phyloP scores from a whole-genome alignment of 1,140 invertebrate genomes.

The Acyrthosiphon pisum region DNA sequence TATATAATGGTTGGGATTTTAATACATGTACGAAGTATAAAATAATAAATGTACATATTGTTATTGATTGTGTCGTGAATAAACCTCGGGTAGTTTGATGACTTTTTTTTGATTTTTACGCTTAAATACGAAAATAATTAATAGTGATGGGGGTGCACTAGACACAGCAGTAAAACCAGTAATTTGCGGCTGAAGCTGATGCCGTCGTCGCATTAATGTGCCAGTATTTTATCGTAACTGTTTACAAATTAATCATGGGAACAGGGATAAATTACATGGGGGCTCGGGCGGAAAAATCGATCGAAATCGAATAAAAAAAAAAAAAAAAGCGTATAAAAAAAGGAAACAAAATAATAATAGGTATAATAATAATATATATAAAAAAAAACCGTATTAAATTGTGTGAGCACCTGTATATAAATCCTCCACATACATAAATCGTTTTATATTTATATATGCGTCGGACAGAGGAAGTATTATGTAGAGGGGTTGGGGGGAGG shows the following conservation, averaged over 20 bases:
- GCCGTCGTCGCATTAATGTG: not conserved
- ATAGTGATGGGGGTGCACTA: not conserved
- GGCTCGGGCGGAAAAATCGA: not conserved
- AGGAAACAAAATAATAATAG: constrained; percentile 45
- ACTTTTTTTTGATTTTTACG: constrained; percentile 34
- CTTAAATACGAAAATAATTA: constrained; percentile 36
- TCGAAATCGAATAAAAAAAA: not conserved
- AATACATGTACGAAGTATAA: not conserved
- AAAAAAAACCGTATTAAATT: constrained; percentile 37
- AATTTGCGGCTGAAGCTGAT: not conserved
- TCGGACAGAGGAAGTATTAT: not conserved
- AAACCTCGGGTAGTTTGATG: not conserved
- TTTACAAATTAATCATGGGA: not conserved
- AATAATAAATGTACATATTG: not conserved
- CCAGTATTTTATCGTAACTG: not conserved
- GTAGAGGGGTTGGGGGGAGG: not conserved
- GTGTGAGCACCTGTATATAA: constrained; percentile 44
- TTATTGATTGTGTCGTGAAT: not conserved
- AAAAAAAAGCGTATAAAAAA: constrained; percentile 51
- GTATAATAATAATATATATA: constrained; percentile 20
- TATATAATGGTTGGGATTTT: not conserved
- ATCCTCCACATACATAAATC: not conserved
- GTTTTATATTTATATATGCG: not conserved
- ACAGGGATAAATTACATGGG: not conserved
- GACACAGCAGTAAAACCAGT: not conserved